Conservation (phyloP, 2,797 vertebrate species). For the Gila robusta region DNA sequence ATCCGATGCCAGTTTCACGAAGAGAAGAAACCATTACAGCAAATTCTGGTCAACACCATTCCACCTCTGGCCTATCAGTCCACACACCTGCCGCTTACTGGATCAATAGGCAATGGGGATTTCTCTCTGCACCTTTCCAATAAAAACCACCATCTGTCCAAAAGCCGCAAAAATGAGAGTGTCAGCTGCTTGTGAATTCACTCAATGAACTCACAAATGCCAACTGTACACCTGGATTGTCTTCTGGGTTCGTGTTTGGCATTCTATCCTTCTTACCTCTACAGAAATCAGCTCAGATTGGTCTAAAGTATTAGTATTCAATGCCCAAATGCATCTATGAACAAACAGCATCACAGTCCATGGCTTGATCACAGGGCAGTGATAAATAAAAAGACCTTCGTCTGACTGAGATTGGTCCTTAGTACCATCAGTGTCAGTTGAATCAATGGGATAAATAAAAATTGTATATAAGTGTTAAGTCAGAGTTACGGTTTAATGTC, state of each 20-base stretch:
- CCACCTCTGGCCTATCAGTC: slow-evolving; percentile 58
- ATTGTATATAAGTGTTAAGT: slow-evolving; percentile 31
- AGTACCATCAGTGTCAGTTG: background rate
- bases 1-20: slow-evolving; percentile 83
- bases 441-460: slow-evolving; percentile 20
- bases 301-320: slow-evolving; percentile 22
- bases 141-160: slow-evolving; percentile 42
- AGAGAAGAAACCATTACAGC: slow-evolving; percentile 64
- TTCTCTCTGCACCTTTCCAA: slow-evolving; percentile 41
- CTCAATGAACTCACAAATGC: background rate
- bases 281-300: slow-evolving; percentile 16
- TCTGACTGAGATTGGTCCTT: background rate
- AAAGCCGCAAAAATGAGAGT: slow-evolving; percentile 49
- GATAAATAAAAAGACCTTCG: background rate
- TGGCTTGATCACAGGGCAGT: background rate
- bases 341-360: background rate
- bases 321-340: background rate
- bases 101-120: slow-evolving; percentile 51
- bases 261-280: slow-evolving; percentile 7
- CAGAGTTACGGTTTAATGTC: slow-evolving; percentile 30
- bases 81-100: slow-evolving; percentile 51
- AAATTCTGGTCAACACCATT: slow-evolving; percentile 62
- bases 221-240: slow-evolving; percentile 1
- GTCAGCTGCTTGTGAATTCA: slow-evolving; percentile 55
- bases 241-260: background rate